These are phyloP conservation scores for Catostomus latipinnis DNA, from an alignment of 2,797 vertebrate genomes.

Conservation along the genomic window DNA sequence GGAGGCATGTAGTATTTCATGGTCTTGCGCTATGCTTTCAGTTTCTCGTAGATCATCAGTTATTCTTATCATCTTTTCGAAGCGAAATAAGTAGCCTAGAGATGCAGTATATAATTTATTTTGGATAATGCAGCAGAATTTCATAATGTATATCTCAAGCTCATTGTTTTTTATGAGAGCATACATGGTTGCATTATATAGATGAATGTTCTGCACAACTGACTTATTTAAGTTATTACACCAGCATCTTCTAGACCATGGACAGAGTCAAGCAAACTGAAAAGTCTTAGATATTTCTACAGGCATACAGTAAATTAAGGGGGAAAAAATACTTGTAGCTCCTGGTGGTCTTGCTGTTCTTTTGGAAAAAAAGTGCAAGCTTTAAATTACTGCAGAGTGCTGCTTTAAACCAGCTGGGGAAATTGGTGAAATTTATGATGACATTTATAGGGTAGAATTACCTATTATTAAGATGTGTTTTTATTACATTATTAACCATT, in stretches of 20 bases:
- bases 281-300: constrained; percentile 9
- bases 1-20: neutral
- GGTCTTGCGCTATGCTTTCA: neutral
- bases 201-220: constrained; percentile 5
- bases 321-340: neutral
- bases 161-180: constrained; percentile 8
- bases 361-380: neutral
- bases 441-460: constrained; percentile 25
- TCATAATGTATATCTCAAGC: constrained; percentile 2
- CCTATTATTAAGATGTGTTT: constrained; percentile 15
- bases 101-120: neutral
- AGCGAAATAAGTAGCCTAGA: constrained; percentile 2
- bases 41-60: constrained; percentile 6
- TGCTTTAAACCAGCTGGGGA: constrained; percentile 18
- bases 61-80: neutral
- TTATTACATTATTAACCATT: constrained; percentile 19
- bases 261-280: neutral
- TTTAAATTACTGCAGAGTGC: neutral
- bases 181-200: constrained; percentile 10
- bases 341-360: constrained; percentile 8
- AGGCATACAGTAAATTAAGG: neutral
- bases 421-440: constrained; percentile 26
- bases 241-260: neutral
- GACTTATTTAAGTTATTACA: constrained; percentile 11
- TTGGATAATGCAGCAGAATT: neutral